Conservation (phyloP, 1,140 invertebrate genomes). For the Trigoniulus corallinus region DNA sequence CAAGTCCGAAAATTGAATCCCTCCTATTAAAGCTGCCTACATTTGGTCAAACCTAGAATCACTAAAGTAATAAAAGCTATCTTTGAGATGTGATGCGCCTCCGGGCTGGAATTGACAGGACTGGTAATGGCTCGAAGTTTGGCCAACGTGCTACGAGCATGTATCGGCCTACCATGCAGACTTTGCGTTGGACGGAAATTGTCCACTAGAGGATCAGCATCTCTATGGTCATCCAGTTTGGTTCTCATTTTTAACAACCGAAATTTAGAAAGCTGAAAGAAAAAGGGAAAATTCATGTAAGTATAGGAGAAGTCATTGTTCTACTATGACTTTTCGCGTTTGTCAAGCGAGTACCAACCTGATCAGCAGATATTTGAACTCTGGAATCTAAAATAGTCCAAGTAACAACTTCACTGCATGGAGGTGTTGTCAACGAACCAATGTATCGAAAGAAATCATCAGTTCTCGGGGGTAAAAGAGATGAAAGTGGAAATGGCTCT, state of each 20-base stretch:
- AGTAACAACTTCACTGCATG: slow-evolving; percentile 25
- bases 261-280: slow-evolving; percentile 10
- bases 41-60: too few relatives aligned
- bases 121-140: background rate
- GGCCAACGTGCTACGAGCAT: background rate
- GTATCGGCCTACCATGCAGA: slow-evolving; percentile 15
- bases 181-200: slow-evolving; percentile 21
- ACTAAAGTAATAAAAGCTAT: too few relatives aligned
- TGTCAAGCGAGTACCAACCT: too few relatives aligned
- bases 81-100: too few relatives aligned
- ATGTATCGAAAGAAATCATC: slow-evolving; percentile 22
- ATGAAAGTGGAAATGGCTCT: background rate
- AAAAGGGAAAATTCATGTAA: too few relatives aligned
- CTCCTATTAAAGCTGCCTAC: too few relatives aligned
- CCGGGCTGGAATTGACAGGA: too few relatives aligned
- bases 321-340: too few relatives aligned
- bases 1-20: too few relatives aligned
- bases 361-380: background rate
- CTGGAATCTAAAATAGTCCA: background rate
- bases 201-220: slow-evolving; percentile 12
- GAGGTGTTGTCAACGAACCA: slow-evolving; percentile 30
- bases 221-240: background rate
- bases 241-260: slow-evolving; percentile 3
- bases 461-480: background rate
- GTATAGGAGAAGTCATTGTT: too few relatives aligned